Evolutionary conservation across 2,888 invertebrate genomes (phyloP).

Genomic region (Polydrusus pterygomalis): DNA sequence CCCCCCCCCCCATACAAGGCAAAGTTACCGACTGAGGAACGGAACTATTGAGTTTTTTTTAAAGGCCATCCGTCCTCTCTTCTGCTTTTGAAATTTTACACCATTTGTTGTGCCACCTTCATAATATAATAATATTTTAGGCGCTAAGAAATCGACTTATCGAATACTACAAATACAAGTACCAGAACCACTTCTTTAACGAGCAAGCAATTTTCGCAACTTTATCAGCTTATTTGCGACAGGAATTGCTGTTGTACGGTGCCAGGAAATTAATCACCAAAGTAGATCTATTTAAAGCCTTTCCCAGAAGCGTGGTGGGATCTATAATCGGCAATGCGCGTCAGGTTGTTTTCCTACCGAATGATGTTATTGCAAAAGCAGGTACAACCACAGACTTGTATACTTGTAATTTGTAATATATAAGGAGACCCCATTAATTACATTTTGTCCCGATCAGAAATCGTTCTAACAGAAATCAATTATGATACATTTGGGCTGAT

Average conservation of each 20-base stretch:
- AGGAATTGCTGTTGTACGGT: conserved; percentile 72
- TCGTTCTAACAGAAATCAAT: no score
- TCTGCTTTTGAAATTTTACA: no score
- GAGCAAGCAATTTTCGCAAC: conserved; percentile 69
- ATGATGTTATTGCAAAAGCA: conserved; percentile 57
- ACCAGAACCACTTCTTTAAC: conserved; percentile 74
- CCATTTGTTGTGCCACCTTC: no score
- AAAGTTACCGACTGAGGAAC: no score
- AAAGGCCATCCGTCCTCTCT: no score
- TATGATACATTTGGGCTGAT: no score
- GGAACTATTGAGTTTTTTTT: no score
- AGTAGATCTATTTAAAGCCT: conserved; percentile 70
- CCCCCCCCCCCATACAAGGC: no score
- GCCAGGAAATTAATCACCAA: conserved; percentile 72
- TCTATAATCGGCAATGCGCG: conserved; percentile 69
- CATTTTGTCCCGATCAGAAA: no score
- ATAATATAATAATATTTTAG: conserved; percentile 33
- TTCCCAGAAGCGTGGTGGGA: conserved; percentile 68
- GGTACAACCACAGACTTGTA: conserved; percentile 38
- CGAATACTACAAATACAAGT: conserved; percentile 74
- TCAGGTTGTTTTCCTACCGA: conserved; percentile 71
- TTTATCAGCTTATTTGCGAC: conserved; percentile 67
- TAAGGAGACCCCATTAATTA: no score
- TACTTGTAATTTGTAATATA: not conserved
- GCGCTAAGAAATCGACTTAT: conserved; percentile 71